Conservation (phyloP, 2,113 vertebrate genomes). For the Oryzias woworae region DNA sequence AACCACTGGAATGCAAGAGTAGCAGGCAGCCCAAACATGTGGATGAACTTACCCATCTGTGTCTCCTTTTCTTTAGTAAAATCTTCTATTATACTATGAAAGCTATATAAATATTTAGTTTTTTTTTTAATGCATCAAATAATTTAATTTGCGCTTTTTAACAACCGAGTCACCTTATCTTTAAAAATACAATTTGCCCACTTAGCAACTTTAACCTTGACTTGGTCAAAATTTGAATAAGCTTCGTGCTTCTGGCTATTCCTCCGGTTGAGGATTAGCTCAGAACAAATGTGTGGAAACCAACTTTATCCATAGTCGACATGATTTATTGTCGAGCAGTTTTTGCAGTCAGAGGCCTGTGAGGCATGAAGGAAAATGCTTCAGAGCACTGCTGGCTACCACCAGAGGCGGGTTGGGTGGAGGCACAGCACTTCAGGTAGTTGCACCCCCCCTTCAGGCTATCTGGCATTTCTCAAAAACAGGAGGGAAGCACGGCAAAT, state of each 20-base stretch:
- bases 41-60: slow-evolving; percentile 2
- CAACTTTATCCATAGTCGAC: slow-evolving; percentile 23
- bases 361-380: slow-evolving; percentile 26
- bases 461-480: slow-evolving; percentile 61
- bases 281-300: slow-evolving; percentile 11
- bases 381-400: slow-evolving; percentile 39
- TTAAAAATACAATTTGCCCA: slow-evolving; percentile 2
- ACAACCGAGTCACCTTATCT: slow-evolving; percentile 5
- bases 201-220: slow-evolving; percentile 2
- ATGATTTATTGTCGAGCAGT: slow-evolving; percentile 37
- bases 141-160: slow-evolving; percentile 13
- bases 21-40: slow-evolving; percentile 7
- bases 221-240: slow-evolving; percentile 21
- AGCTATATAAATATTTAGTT: no score
- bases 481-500: slow-evolving; percentile 56
- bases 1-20: slow-evolving; percentile 19
- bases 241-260: slow-evolving; percentile 23
- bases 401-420: slow-evolving; percentile 55
- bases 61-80: background rate
- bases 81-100: slow-evolving; percentile 32
- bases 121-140: background rate
- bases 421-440: slow-evolving; percentile 64
- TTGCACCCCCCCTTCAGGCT: slow-evolving; percentile 39
- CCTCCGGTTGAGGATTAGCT: slow-evolving; percentile 2
- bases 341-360: slow-evolving; percentile 31